These are phyloP conservation scores for Silurus meridionalis DNA, from an alignment of 2,113 vertebrate species.

Conservation along the genomic window DNA sequence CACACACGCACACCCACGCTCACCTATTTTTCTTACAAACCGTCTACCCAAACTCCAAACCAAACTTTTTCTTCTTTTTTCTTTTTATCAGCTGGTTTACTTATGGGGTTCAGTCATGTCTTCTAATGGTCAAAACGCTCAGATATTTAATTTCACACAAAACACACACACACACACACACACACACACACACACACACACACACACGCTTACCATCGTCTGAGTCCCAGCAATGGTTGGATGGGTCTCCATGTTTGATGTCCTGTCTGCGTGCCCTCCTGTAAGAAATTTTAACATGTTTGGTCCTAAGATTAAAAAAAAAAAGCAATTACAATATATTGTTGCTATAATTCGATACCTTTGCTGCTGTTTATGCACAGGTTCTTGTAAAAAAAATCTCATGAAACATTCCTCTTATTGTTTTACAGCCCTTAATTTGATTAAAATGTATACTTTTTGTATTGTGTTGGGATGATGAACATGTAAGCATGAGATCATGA, in stretches of 20 bases:
- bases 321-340: not conserved
- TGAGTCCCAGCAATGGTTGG: slow-evolving; percentile 93
- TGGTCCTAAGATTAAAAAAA: not conserved
- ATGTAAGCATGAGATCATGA: not conserved
- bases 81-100: not conserved
- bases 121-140: not conserved
- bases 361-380: not conserved
- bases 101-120: not conserved
- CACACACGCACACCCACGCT: slow-evolving; percentile 62
- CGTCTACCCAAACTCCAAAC: not conserved
- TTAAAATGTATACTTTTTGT: not conserved
- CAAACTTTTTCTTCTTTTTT: not conserved
- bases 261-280: slow-evolving; percentile 95
- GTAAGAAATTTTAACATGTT: slow-evolving; percentile 5
- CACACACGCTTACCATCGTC: slow-evolving; percentile 84
- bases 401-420: not conserved
- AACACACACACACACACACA: too few species aligned
- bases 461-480: not conserved
- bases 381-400: not conserved
- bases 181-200: not conserved
- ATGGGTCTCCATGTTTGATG: slow-evolving; percentile 92
- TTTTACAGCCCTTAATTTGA: not conserved
- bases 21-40: not conserved
- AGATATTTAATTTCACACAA: not conserved
- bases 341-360: not conserved